Conservation (phyloP, 2,113 vertebrate genomes). For the Athene cunicularia region DNA sequence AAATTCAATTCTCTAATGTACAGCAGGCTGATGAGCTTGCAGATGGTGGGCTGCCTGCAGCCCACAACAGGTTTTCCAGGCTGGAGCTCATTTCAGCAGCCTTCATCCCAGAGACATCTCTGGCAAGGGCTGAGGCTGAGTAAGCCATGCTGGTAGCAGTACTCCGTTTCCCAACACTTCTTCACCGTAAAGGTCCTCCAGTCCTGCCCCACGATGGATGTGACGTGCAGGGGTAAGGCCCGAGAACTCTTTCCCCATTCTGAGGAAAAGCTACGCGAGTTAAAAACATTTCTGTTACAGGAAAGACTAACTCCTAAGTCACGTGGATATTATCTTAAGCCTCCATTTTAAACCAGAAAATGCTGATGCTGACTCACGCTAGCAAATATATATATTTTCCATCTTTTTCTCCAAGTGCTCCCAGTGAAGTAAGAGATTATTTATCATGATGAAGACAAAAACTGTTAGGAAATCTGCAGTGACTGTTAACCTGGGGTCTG, state of each 20-base stretch:
- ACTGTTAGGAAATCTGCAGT: neutral
- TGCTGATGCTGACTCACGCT: neutral
- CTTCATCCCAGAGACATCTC: neutral
- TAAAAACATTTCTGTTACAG: neutral
- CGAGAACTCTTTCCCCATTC: neutral
- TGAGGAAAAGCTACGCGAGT: neutral
- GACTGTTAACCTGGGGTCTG: neutral
- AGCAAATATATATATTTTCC: neutral
- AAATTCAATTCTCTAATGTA: neutral
- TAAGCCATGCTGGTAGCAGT: neutral
- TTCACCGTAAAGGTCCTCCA: neutral
- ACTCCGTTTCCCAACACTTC: accelerated
- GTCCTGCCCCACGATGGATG: neutral
- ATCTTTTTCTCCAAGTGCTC: neutral
- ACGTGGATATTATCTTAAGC: neutral
- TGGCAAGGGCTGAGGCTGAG: neutral
- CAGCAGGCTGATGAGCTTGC: neutral
- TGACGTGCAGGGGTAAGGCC: neutral
- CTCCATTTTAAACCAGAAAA: neutral
- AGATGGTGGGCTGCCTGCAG: neutral
- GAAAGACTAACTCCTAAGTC: neutral
- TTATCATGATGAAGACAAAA: neutral
- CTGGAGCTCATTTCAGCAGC: neutral
- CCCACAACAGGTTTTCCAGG: neutral
- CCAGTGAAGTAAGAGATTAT: neutral